Evolutionary conservation across 92 coral and sea anemone genomes (phyloP), one percentile per base, ranked within the genome.

Genomic region (Desmophyllum pertusum): DNA sequence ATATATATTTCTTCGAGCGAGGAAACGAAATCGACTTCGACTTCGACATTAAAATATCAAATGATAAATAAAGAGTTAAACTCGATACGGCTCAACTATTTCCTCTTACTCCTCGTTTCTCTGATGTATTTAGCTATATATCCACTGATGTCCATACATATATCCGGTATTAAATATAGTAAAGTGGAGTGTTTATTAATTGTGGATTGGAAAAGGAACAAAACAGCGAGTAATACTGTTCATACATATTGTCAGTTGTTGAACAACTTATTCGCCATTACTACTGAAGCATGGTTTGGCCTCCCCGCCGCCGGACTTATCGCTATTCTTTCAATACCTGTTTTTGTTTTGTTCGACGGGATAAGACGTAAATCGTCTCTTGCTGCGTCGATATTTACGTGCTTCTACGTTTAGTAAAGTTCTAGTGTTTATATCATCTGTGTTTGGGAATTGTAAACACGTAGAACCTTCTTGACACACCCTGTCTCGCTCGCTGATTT

Each of bases 141-240:
- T 78, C 57, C 29, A 10, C 25, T 67, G 2, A 11, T 36, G 61
- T 67, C 76, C 38, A 17, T 36, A 23, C 36, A 25, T 21, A 31
- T 68, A 15, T 64, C 73, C 73, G 72, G 52, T 64, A 33, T 64
- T 66, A 79, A 80, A 80, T 68, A 37, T 21, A 45, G 19, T 41
- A 67, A 79, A 68, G 84, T 80, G 76, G 84, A 68, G 41, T 80
- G 84, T 80, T 80, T 51, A 67, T 42, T n/a, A n/a, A n/a, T n/a
- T 46, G 66, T 50, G 55, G 74, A 38, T 67, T 50, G 76, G 25
- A 68, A 67, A 17, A 35, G 23, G 76, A 80, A 52, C 10, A 69
- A 27, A 41, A 50, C 76, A 69, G 57, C 38, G 37, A 80, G 55
- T 73, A 70, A 48, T 65, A 67, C 76, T 51, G 36, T 33, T 33